Base-by-base conservation (phyloP, 2,797 vertebrate genomes). In the Bovichtus variegatus region DNA sequence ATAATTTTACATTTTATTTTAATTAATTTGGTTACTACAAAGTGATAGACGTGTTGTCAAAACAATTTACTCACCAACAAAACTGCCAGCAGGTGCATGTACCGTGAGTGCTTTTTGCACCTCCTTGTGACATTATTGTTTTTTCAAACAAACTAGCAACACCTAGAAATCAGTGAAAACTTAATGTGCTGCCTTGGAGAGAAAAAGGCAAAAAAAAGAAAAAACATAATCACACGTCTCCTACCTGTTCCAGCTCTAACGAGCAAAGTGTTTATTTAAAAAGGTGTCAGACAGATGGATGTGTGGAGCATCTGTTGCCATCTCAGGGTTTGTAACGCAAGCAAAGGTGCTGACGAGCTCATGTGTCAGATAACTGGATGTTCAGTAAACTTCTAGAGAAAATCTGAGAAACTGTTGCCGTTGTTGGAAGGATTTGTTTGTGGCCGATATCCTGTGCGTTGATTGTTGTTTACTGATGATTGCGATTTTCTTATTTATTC, bases 311-410 rank as follows among this genome's bases (percentile, higher is more conserved):
- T 31, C 29, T 31, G 29, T 31, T 29, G 31, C 31, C 29, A 29
- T 29, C 29, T 31, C 29, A 31, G 29, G 31, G 31, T 7, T 34
- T 34, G 31, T 34, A 31, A 34, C 8, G 8, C 31, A 57, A 5
- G 5, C 2, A 18, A 21, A 64, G 47, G 67, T 53, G 72, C 63
- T 80, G 82, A 82, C 40, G 69, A 76, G 80, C 60, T 60, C 50
- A 19, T 1, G 63, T 31, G 41, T 53, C 61, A 50, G n/a, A 43
- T 34, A 66, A 27, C 23, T 38, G 23, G 31, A 70, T 54, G n/a
- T 38, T 44, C 19, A 38, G 8, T 25, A 18, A 31, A 47, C 19
- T 23, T 40, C 16, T 7, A 11, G 38, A 57, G 9, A 38, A 36
- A 49, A 25, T 25, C 9, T 36, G n/a, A 43, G 63, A 44, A 36